These are phyloP conservation scores for Pipra filicauda DNA, from an alignment of 2,113 vertebrate genomes.

Conservation along the genomic window DNA sequence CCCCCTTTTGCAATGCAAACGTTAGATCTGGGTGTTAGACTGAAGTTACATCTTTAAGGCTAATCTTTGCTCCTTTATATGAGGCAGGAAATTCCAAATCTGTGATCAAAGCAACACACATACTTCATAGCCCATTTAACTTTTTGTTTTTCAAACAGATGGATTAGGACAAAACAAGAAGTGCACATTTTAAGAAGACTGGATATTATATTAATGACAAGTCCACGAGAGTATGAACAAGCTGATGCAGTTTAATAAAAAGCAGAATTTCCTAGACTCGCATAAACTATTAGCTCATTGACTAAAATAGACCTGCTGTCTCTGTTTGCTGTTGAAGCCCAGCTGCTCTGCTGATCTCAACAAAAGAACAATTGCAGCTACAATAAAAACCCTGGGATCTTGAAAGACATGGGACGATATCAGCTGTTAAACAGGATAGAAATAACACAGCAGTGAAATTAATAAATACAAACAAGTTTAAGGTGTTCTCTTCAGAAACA, in stretches of 20 bases:
- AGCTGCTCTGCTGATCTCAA: background rate
- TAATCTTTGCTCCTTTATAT: background rate
- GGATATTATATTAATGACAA: background rate
- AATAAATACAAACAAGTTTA: constrained; percentile 1
- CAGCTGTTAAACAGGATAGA: background rate
- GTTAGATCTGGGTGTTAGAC: background rate
- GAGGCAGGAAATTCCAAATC: background rate
- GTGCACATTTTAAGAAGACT: background rate
- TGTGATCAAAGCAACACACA: background rate
- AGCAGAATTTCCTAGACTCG: background rate
- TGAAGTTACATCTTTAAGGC: background rate
- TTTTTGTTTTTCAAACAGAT: background rate
- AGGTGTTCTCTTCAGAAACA: background rate
- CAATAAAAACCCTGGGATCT: background rate
- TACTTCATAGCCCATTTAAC: background rate
- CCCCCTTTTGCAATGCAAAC: background rate
- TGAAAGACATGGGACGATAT: background rate
- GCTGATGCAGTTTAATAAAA: background rate
- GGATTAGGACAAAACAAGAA: background rate
- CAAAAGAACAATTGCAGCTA: background rate
- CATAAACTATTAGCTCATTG: background rate
- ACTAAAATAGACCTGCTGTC: background rate
- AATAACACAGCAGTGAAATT: background rate
- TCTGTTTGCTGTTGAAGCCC: background rate
- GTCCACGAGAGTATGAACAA: background rate